phyloP scores from a whole-genome alignment of 2,888 invertebrate species.

The Thera obeliscata region DNA sequence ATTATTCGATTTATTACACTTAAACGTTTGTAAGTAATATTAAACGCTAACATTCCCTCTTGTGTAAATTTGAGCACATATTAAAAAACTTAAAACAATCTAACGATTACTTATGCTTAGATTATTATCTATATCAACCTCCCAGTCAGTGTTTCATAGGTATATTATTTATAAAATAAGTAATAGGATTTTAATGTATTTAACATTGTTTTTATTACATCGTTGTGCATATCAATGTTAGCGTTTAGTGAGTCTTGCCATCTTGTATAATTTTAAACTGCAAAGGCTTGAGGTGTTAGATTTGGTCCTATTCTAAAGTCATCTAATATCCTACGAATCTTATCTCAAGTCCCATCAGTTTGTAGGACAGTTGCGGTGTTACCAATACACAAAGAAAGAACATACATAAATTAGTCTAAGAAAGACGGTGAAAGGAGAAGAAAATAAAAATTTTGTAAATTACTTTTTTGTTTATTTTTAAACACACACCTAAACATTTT shows the following conservation, averaged over 20 bases:
- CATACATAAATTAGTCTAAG: constrained; percentile 75
- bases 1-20: constrained; percentile 59
- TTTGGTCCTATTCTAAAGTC: constrained; percentile 23
- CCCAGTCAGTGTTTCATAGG: constrained; percentile 18
- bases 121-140: constrained; percentile 37
- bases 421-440: constrained; percentile 73
- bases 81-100: constrained; percentile 1
- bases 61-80: constrained; percentile 42
- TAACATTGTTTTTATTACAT: constrained; percentile 26
- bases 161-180: constrained; percentile 11
- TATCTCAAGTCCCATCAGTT: constrained; percentile 58
- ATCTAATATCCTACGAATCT: constrained; percentile 33
- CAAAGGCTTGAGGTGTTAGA: constrained; percentile 51
- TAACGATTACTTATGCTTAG: not conserved
- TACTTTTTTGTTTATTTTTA: constrained; percentile 61
- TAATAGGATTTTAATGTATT: constrained; percentile 10
- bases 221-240: constrained; percentile 68
- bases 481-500: too few relatives aligned
- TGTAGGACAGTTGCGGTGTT: constrained; percentile 76
- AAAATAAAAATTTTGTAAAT: constrained; percentile 82
- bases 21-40: constrained; percentile 67
- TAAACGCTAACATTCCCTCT: constrained; percentile 82
- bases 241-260: constrained; percentile 83
- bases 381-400: constrained; percentile 81
- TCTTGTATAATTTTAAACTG: constrained; percentile 71